Conservation (phyloP, 2,113 vertebrate species). For the Grammomys dolichurus region DNA sequence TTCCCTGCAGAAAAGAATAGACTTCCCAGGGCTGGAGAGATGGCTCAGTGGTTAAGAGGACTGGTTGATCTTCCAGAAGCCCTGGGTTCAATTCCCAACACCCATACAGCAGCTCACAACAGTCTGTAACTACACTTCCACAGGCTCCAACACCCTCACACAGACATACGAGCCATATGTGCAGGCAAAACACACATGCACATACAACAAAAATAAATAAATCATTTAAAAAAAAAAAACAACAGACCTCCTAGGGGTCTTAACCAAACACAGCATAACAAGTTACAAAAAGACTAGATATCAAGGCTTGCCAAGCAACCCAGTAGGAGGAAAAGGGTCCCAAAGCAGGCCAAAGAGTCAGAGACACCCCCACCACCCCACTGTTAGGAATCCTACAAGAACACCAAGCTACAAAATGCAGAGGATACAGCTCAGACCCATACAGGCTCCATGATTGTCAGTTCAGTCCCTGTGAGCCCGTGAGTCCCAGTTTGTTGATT, state of each 20-base stretch:
- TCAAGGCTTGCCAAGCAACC: not conserved
- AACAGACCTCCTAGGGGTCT: not conserved
- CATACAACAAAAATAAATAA: too few species aligned
- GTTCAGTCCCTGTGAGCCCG: too few species aligned
- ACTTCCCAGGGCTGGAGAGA: not conserved
- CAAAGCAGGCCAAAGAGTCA: not conserved
- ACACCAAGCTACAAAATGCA: not conserved
- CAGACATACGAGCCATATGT: too few species aligned
- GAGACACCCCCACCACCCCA: not conserved
- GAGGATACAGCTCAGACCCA: not conserved
- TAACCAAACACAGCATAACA: not conserved
- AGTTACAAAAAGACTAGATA: not conserved
- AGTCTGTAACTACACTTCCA: too few species aligned
- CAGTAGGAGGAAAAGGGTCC: not conserved
- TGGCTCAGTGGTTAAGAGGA: too few species aligned
- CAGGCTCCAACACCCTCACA: too few species aligned
- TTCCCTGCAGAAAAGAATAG: not conserved
- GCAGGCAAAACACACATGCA: too few species aligned
- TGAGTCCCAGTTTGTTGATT: too few species aligned
- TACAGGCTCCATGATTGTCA: not conserved
- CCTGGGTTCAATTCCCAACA: too few species aligned
- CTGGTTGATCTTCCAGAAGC: too few species aligned
- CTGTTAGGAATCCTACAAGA: not conserved
- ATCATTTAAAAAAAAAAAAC: too few species aligned
- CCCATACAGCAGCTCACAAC: too few species aligned